phyloP scores from a whole-genome alignment of 2,888 invertebrate genomes.

The Labia minor region DNA sequence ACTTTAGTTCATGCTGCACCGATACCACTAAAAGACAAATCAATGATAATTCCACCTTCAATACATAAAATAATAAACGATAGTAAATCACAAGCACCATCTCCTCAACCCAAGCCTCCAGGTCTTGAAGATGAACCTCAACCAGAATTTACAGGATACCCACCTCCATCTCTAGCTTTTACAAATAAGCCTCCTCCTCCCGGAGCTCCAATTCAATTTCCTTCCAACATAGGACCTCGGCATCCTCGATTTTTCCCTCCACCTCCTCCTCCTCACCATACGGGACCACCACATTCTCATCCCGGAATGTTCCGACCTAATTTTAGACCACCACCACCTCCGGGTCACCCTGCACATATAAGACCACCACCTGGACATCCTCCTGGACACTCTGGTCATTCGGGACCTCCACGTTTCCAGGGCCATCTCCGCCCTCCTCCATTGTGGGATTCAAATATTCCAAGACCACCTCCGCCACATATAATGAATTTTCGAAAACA shows the following conservation, averaged over 20 bases:
- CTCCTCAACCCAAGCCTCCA: conserved; percentile 34
- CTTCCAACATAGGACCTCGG: not conserved
- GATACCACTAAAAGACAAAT: conserved; percentile 25
- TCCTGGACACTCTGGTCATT: not conserved
- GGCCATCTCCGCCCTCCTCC: not conserved
- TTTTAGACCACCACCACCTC: no score
- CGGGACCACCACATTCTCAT: not conserved
- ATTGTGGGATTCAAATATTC: not conserved
- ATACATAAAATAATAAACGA: conserved; percentile 6
- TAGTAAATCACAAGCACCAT: conserved; percentile 23
- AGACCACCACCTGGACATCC: not conserved
- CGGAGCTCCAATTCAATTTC: not conserved
- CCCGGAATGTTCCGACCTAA: not conserved
- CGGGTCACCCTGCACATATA: no score
- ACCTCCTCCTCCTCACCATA: not conserved
- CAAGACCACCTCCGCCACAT: not conserved
- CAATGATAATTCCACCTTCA: conserved; percentile 18
- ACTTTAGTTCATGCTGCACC: not conserved
- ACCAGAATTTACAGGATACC: conserved; percentile 25
- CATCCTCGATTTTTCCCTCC: conserved; percentile 14
- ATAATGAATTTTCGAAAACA: not conserved
- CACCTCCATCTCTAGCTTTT: not conserved
- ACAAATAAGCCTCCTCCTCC: conserved; percentile 16
- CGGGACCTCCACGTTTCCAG: not conserved
- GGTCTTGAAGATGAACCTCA: conserved; percentile 34